phyloP scores from a whole-genome alignment of 2,113 vertebrate species.

The Acrocephalus arundinaceus region DNA sequence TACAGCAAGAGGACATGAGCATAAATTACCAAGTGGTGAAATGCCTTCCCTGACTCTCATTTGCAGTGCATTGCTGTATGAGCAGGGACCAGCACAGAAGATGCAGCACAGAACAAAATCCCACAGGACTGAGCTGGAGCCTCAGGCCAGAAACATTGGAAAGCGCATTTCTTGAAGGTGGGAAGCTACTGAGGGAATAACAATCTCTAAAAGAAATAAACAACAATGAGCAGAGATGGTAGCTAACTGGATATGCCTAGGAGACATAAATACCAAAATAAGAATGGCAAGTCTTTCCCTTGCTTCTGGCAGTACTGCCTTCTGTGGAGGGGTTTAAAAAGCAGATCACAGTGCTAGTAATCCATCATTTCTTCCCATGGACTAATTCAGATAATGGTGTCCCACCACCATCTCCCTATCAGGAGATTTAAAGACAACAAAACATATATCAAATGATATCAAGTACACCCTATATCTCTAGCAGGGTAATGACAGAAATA shows the following conservation, averaged over 20 bases:
- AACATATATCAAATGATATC: not conserved
- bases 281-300: not conserved
- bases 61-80: not conserved
- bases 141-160: not conserved
- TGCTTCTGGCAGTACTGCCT: not conserved
- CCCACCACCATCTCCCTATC: not conserved
- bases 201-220: not conserved
- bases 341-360: not conserved
- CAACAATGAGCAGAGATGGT: not conserved
- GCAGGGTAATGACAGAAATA: not conserved
- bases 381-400: not conserved
- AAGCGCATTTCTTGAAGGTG: not conserved
- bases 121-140: not conserved
- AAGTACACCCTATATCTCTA: not conserved
- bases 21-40: not conserved
- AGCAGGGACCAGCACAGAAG: not conserved
- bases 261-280: not conserved
- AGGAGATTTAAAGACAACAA: not conserved
- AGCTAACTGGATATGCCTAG: not conserved
- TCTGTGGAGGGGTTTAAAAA: not conserved
- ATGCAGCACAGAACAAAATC: not conserved
- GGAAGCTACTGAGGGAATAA: not conserved
- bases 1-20: not conserved
- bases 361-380: not conserved
- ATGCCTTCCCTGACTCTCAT: not conserved